Evolutionary conservation across 2,113 vertebrate genomes (phyloP), one percentile per base, ranked within the genome.

Genomic region (Eptesicus fuscus): DNA sequence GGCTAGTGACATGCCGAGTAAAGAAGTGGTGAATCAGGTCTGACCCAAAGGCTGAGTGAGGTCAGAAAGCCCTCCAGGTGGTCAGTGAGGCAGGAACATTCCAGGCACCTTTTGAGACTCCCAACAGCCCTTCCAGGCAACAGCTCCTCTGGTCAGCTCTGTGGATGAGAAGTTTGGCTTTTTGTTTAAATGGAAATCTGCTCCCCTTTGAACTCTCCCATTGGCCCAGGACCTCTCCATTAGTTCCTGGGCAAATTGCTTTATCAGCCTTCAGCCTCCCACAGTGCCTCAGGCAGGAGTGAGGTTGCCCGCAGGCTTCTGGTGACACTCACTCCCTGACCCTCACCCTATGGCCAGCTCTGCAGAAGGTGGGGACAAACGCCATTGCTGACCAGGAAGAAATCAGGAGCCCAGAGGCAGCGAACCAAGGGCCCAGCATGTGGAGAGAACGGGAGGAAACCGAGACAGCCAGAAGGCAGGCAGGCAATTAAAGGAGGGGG

Each of bases 401-500:
- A 61, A 70, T 63, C 56, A 51, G 56, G 30, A 65, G 32, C 44
- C 53, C 56, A 14, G 40, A 87, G 69, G 20, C 37, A 35, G 76
- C 82, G 59, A 77, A 70, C 9, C 18, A 20, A 67, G 61, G 70
- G 35, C 37, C 5, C 0, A 0, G 3, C 18, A 13, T 5, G 0
- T 5, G 23, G 12, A 20, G n/a, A 59, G 25, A 44, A 32, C 10
- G 10, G 14, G 49, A 78, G 14, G 23, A 82, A 90, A 37, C 16
- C 0, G 6, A 90, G 77, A 51, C 47, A 70, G 35, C 67, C 5
- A 65, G 74, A 70, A 92, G 95, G 85, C 69, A 49, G 82, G 95
- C 59, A 1, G 47, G 63, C 91, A 85, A 53, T 94, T 94, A 74
- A 96, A 94, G 61, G 74, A 95, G 78, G 84, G 84, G 77, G 78